Conservation (phyloP, 2,888 invertebrate genomes). For the Melangyna quadrimaculata region DNA sequence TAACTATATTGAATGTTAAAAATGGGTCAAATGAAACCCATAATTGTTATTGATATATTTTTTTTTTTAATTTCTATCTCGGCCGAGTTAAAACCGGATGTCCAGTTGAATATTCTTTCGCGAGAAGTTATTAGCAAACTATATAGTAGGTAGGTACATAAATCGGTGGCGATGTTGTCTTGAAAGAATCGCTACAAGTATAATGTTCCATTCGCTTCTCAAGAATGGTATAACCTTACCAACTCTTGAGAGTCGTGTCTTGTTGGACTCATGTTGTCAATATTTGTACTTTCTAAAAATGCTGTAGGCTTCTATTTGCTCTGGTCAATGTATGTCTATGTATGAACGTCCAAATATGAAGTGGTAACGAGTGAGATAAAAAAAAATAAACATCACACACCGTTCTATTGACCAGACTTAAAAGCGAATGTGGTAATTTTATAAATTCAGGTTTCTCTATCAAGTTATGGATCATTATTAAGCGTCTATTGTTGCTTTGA, state of each 20-base stretch:
- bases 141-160: not conserved
- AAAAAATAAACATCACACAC: not conserved
- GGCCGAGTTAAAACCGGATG: conserved; percentile 48
- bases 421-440: conserved; percentile 31
- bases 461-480: conserved; percentile 29
- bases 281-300: conserved; percentile 63
- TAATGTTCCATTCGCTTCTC: not conserved
- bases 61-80: conserved; percentile 5
- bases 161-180: not conserved
- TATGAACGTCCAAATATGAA: not conserved
- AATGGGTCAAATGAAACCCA: conserved; percentile 61
- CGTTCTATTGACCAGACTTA: conserved; percentile 16
- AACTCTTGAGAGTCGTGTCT: not conserved
- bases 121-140: conserved; percentile 32
- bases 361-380: not conserved
- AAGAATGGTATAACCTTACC: conserved; percentile 14
- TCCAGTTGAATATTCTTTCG: conserved; percentile 28
- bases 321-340: not conserved
- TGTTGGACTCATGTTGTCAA: not conserved
- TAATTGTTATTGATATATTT: conserved; percentile 47
- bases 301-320: not conserved
- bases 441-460: conserved; percentile 23
- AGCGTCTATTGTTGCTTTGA: not conserved
- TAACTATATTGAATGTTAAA: not conserved
- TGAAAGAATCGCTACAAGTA: conserved; percentile 1